These are phyloP conservation scores for Linnaemya vulpina DNA, from an alignment of 2,888 invertebrate genomes.

Conservation along the genomic window DNA sequence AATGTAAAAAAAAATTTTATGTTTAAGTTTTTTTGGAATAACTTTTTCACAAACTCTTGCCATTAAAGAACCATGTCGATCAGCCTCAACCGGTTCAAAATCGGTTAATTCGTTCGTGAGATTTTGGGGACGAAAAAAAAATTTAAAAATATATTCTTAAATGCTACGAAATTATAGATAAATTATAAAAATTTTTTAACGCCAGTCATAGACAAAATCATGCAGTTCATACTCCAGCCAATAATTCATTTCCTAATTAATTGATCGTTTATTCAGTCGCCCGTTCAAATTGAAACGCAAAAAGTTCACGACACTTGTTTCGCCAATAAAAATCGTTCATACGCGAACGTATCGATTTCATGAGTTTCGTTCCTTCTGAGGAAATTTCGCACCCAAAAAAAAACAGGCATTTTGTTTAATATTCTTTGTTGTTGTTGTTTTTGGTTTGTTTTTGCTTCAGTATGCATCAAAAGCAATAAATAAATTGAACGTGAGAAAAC, in stretches of 20 bases:
- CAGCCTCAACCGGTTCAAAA: too few species aligned
- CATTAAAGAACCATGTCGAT: too few species aligned
- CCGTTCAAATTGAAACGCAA: background rate
- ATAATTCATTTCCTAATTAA: conserved; percentile 53
- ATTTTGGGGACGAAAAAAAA: too few species aligned
- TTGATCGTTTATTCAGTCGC: conserved; percentile 27
- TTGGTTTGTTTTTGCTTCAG: background rate
- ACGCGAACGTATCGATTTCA: conserved; percentile 15
- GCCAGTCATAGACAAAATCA: background rate
- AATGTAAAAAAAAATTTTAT: too few species aligned
- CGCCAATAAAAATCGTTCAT: conserved; percentile 1
- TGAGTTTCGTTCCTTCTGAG: background rate
- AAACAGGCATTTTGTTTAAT: background rate
- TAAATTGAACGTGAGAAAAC: conserved; percentile 74
- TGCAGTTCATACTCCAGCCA: conserved; percentile 9
- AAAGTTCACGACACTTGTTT: conserved; percentile 62
- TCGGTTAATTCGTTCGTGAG: too few species aligned
- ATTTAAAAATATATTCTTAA: too few species aligned
- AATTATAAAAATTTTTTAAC: background rate
- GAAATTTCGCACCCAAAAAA: conserved; percentile 24
- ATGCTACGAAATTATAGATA: too few species aligned
- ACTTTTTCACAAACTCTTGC: too few species aligned
- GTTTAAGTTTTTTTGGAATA: too few species aligned
- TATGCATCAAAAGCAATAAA: conserved; percentile 64
- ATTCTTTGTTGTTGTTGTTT: background rate